A percentile compares a stretch with the other conserved stretches of the same genome.
Evolutionary conservation across 2,888 invertebrate species (phyloP).

Genomic region (Octodonta nipae): DNA sequence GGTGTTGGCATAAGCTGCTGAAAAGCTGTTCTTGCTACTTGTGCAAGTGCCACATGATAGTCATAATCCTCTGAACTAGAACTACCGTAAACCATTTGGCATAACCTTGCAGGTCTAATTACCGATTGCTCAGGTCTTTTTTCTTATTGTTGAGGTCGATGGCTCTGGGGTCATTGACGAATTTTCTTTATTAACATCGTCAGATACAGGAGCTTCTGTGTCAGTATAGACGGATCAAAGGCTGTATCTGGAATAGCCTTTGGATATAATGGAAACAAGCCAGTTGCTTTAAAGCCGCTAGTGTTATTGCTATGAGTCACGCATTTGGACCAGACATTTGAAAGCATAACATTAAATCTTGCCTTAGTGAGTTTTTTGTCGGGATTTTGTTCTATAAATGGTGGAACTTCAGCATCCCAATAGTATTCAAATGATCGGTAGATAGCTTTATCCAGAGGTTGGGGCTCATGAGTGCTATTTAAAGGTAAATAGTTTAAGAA

Average conservation of each 20-base stretch:
- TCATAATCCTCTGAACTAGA: no score
- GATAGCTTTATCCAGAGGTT: conserved; percentile 26
- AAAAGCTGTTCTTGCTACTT: no score
- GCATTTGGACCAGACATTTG: conserved; percentile 2
- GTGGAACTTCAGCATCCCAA: conserved; percentile 23
- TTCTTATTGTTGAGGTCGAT: conserved; percentile 3
- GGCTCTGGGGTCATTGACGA: no score
- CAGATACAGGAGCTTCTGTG: no score
- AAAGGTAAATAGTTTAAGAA: conserved; percentile 25
- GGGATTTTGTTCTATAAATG: not conserved
- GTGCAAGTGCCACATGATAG: no score
- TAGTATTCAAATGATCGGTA: conserved; percentile 24
- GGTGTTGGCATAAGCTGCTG: no score
- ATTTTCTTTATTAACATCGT: no score
- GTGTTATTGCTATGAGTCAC: not conserved
- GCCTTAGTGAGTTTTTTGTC: not conserved
- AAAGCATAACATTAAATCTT: not conserved
- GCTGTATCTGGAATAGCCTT: not conserved
- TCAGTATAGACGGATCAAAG: not conserved
- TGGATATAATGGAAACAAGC: not conserved
- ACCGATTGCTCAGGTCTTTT: no score
- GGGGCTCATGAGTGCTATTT: conserved; percentile 29
- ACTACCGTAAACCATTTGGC: no score
- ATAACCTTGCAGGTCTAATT: no score
- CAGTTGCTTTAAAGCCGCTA: not conserved